Evolutionary conservation across 1,140 invertebrate genomes (phyloP), one percentile per base, ranked within the genome.

Genomic region (Zaprionus kolodkinae): DNA sequence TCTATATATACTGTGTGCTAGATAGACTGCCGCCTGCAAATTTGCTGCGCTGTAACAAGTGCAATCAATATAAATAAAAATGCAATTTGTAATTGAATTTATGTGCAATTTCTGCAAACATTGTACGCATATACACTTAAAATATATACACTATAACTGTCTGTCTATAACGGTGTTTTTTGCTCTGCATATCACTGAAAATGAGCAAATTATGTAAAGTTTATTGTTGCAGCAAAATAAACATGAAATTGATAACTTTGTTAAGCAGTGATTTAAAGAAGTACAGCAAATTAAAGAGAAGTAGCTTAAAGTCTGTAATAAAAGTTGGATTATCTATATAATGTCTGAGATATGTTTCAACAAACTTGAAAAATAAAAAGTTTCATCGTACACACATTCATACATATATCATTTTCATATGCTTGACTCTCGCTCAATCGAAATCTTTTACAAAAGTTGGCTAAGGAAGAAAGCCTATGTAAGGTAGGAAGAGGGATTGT

Each of bases 81-180:
- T 27, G 50, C 17, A 27, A 27, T 17, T 69, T 69, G 71, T 73
- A 68, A 70, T 74, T 74, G 27, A 74, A 74, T 74, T 74, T 66
- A 50, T 50, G 17, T 50, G n/a, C 45, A 25, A 21, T 50, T 50
- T 50, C 45, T 21, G 45, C 17, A 50, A 48, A 45, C 38, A 45
- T 55, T 56, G 36, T 15, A 55, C 52, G n/a, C 2, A 50, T 50
- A 50, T 50, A 50, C 9, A 17, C 21, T 35, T 35, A 6, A 36
- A 57, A 57, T 57, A 15, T 10, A 36, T 45, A n/a, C 15, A 43
- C 40, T 50, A 6, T 11, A 50, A 9, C 45, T 17, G 21, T 17
- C 45, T 50, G 45, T 11, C 45, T 50, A 25, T 12, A 50, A 6
- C 27, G 27, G 3, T 27, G 25, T 50, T 25, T 17, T 50, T 25